These are phyloP conservation scores for Vultur gryphus DNA, from an alignment of 2,797 vertebrate species.

Conservation along the genomic window DNA sequence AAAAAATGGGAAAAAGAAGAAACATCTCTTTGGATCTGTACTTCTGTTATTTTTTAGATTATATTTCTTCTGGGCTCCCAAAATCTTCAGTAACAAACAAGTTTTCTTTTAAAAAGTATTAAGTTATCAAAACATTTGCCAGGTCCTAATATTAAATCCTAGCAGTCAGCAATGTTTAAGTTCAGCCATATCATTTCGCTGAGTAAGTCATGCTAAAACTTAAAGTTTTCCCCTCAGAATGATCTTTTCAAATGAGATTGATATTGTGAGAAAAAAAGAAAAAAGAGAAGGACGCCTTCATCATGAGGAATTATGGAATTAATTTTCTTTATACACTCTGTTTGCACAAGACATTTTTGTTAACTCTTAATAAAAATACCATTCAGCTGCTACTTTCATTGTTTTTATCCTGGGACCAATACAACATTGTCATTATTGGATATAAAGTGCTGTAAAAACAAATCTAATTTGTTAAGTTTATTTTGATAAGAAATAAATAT, in stretches of 20 bases:
- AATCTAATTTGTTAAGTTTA: conserved; percentile 71
- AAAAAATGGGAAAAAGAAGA: conserved; percentile 44
- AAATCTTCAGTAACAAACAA: conserved; percentile 38
- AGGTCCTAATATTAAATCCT: conserved; percentile 46
- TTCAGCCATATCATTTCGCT: conserved; percentile 40
- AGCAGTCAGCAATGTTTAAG: conserved; percentile 30
- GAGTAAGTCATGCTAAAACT: conserved; percentile 46
- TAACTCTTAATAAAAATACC: conserved; percentile 68
- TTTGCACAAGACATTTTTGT: conserved; percentile 62
- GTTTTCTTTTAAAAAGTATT: conserved; percentile 49
- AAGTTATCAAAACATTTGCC: conserved; percentile 55
- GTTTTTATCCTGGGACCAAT: conserved; percentile 66
- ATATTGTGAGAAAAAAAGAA: conserved; percentile 51
- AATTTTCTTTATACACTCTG: conserved; percentile 60
- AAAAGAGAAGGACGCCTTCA: conserved; percentile 35
- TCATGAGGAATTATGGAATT: conserved; percentile 64
- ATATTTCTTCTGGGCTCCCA: conserved; percentile 9
- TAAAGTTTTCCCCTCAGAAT: conserved; percentile 19
- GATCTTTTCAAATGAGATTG: conserved; percentile 59
- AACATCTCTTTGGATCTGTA: conserved; percentile 42
- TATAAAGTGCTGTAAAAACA: conserved; percentile 71
- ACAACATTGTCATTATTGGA: conserved; percentile 64
- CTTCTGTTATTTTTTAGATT: conserved; percentile 45
- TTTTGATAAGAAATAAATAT: conserved; percentile 73
- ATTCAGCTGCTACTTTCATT: conserved; percentile 62